A percentile compares a stretch with the other conserved stretches of the same genome.
These are phyloP conservation scores for Caenorhabditis sp. DNA, from an alignment of 2,888 invertebrate genomes.

Conservation along the genomic window DNA sequence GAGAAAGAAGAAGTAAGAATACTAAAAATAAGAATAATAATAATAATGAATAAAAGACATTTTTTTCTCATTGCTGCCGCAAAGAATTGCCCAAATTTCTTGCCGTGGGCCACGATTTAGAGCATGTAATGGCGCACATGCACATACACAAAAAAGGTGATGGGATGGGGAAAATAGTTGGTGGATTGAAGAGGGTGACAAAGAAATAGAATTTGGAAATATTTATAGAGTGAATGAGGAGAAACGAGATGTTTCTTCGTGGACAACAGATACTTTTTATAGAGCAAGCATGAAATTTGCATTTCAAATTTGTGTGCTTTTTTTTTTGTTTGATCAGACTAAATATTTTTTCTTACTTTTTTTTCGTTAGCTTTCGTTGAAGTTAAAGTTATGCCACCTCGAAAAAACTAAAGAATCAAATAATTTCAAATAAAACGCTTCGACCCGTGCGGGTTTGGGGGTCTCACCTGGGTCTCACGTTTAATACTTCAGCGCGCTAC, in stretches of 20 bases:
- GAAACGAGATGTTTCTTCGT: not conserved
- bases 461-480: too few species aligned
- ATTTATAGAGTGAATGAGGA: not conserved
- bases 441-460: too few species aligned
- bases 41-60: slow-evolving; percentile 2
- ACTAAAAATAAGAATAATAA: not conserved
- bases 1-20: not conserved
- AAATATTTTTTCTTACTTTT: too few species aligned
- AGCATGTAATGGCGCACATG: not conserved
- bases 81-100: not conserved
- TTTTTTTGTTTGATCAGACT: too few species aligned
- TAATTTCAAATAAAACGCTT: too few species aligned
- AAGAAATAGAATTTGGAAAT: not conserved
- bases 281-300: too few species aligned
- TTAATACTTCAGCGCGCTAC: too few species aligned
- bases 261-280: too few species aligned
- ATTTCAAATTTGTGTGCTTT: too few species aligned
- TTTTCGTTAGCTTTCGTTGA: too few species aligned
- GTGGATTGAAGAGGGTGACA: not conserved
- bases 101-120: not conserved
- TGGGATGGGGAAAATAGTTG: not conserved
- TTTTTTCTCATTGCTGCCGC: not conserved
- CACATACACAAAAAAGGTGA: not conserved
- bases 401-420: too few species aligned
- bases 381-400: too few species aligned